Base-by-base conservation (phyloP, 2,888 invertebrate species). In the Aphrophora alni region DNA sequence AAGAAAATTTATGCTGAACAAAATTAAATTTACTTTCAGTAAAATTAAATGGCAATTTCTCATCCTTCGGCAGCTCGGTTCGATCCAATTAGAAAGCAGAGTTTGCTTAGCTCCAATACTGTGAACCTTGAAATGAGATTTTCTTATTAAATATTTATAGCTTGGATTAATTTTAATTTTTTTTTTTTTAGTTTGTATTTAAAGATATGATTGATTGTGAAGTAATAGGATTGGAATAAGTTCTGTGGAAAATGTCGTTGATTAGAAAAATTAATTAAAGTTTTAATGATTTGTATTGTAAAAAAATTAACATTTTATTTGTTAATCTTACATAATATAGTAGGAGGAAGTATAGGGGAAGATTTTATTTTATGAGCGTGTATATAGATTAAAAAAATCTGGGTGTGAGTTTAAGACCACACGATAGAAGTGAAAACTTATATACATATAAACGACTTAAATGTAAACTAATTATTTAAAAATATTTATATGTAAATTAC, bases 11-110 rank as follows among this genome's bases (percentile, higher is more conserved):
- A 59, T 59, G 59, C 59, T 21, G 59, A n/a, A 21, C 21, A 21
- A 59, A 59, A 59, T 59, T 59, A 59, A 59, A 59, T 59, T 59
- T 59, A 59, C 59, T 59, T 3, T 2, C 59, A 21, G 21, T 21
- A 21, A 59, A 59, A 59, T 59, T 59, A 59, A 59, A 59, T 59
- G 59, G 59, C 59, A 59, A 59, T 59, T 59, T 59, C 59, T 59
- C 59, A 59, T 21, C 59, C 59, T 59, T 21, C 59, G 44, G 44
- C 21, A 21, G 59, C 59, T 21, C 59, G 59, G n/a, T 59, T 21
- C 59, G 21, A 59, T 59, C 59, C 59, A 59, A 59, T 59, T 59
- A 59, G 59, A 21, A n/a, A 14, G 8, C 12, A 21, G 21, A 21
- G 59, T 59, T 59, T 59, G 14, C 44, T 44, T 44, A 44, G 44